phyloP scores from a whole-genome alignment of 2,113 vertebrate species.

The Formicarius rufipectus region DNA sequence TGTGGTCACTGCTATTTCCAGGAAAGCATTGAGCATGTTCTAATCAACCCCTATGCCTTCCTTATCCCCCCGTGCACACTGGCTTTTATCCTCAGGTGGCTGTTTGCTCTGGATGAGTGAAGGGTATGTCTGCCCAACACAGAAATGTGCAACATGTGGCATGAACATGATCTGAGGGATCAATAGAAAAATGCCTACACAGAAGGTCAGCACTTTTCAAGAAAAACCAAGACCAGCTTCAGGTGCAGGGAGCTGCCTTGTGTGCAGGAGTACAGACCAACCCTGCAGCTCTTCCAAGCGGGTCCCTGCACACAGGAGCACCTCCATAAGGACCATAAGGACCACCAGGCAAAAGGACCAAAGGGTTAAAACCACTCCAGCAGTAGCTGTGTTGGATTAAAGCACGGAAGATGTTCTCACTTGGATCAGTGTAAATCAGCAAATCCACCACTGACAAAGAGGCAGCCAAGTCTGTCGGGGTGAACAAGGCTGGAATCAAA shows the following conservation, averaged over 20 bases:
- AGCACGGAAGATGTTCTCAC: background rate
- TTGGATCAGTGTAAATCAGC: background rate
- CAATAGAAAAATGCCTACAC: background rate
- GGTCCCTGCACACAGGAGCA: background rate
- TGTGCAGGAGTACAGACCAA: background rate
- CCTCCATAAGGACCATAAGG: rapidly evolving
- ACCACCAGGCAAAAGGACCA: background rate
- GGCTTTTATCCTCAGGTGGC: background rate
- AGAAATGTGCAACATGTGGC: rapidly evolving
- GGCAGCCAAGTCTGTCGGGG: rapidly evolving
- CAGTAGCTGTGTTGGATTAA: background rate
- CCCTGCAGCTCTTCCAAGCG: background rate
- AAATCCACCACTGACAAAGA: background rate
- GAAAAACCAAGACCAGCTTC: background rate
- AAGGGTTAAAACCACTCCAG: background rate
- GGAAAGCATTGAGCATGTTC: background rate
- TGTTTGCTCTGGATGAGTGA: background rate
- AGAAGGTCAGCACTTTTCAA: background rate
- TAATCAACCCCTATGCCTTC: background rate
- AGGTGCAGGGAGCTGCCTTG: background rate
- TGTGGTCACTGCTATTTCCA: background rate
- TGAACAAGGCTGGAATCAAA: background rate
- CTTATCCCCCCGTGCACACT: no score
- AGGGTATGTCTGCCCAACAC: background rate
- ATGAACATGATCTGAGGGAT: background rate